Evolutionary conservation across 2,113 vertebrate genomes (phyloP), one percentile per base, ranked within the genome.

Genomic region (Glareola pratincola): DNA sequence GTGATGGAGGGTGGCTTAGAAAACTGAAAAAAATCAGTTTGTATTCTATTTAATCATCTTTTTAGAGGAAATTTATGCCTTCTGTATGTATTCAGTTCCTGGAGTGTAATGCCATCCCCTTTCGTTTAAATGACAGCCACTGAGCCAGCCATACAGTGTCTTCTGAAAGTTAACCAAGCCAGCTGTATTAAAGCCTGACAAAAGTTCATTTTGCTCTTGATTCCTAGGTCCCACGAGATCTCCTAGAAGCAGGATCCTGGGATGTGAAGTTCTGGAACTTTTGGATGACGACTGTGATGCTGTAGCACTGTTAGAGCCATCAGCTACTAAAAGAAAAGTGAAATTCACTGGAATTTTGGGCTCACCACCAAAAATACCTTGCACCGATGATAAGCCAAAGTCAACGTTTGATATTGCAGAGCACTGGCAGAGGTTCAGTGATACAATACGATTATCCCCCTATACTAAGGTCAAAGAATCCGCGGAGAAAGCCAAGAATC

Each of bases 181-280:
- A 84, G 7, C 45, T 4, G 2, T 37, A 27, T 11, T 50, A 47
- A 77, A 92, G 10, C 26, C 19, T 92, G 24, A 67, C 30, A 23
- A 12, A 83, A 76, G 36, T 59, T 85, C 9, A 16, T 85, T 89
- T 83, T 93, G 27, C 36, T 86, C 36, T 92, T 88, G 20, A 37
- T 81, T 90, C 77, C 57, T 91, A 99, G 99, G 98, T 97, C 97
- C 98, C 20, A 92, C 87, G 17, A 97, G 96, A 83, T 95, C 89
- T 48, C 62, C 89, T 37, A 82, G 53, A 74, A 10, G 19, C 62
- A 92, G 27, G 9, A 24, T 95, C 36, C 84, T 51, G 30, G 76
- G 56, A 11, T 94, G 89, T 14, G 97, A 98, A 64, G 68, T 98
- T 88, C 91, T 98, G 88, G 93, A 64, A 22, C 97, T 97, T 97